phyloP scores from a whole-genome alignment of 2,113 vertebrate genomes.

The Turnix velox region DNA sequence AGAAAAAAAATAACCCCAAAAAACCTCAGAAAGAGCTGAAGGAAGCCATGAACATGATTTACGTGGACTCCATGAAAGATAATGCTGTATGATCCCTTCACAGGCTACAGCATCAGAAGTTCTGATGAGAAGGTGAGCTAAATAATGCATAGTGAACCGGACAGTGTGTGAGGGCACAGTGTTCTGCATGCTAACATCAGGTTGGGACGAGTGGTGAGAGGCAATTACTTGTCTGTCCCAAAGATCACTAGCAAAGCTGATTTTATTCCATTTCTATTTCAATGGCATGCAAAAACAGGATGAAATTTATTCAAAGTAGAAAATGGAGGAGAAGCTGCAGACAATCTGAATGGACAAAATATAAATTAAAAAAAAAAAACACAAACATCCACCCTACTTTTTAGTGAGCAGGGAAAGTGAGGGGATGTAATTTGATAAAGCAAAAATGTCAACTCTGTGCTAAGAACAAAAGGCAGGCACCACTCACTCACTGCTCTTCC shows the following conservation, averaged over 20 bases:
- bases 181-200: background rate
- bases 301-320: background rate
- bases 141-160: constrained; percentile 30
- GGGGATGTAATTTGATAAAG: background rate
- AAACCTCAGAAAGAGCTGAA: constrained; percentile 47
- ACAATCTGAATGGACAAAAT: background rate
- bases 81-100: constrained; percentile 18
- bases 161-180: background rate
- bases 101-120: constrained; percentile 9
- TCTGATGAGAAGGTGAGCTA: background rate
- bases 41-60: constrained; percentile 63
- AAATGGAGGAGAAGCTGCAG: background rate
- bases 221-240: background rate
- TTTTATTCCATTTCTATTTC: background rate
- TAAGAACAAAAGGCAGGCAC: background rate
- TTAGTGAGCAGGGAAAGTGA: background rate
- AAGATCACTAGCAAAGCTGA: background rate
- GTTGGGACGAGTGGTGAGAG: background rate
- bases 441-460: background rate
- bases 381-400: background rate
- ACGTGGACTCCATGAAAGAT: constrained; percentile 42
- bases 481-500: background rate
- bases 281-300: background rate
- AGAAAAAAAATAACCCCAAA: constrained; percentile 42
- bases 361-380: background rate